phyloP scores from a whole-genome alignment of 2,113 vertebrate species.

The Neogale vison region DNA sequence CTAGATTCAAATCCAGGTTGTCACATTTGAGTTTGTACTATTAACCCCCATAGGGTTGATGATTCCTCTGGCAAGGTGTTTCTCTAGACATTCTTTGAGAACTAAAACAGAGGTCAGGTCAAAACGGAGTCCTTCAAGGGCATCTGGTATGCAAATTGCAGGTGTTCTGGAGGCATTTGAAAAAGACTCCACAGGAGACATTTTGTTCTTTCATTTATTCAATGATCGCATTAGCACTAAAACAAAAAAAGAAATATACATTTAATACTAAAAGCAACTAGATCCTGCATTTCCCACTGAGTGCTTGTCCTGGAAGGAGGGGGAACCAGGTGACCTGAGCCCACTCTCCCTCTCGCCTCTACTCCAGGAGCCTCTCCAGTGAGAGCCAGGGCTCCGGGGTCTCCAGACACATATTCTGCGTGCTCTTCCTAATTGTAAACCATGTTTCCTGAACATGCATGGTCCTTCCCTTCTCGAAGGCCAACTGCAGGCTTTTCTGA shows the following conservation, averaged over 20 bases:
- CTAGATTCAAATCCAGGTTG: background rate
- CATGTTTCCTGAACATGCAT: background rate
- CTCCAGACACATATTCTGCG: background rate
- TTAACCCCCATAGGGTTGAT: background rate
- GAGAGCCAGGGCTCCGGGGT: background rate
- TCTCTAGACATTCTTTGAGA: background rate
- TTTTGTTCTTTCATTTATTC: background rate
- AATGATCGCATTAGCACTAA: background rate
- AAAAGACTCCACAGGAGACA: background rate
- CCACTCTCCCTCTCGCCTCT: background rate
- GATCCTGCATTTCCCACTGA: background rate
- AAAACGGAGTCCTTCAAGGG: background rate
- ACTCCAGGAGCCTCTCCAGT: background rate
- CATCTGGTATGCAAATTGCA: background rate
- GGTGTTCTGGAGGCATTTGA: background rate
- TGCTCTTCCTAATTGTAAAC: background rate
- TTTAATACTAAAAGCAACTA: background rate
- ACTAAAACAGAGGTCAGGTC: background rate
- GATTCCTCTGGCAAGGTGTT: background rate
- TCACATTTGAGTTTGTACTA: background rate
- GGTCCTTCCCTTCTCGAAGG: background rate
- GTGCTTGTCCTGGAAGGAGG: background rate
- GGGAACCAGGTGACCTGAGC: background rate
- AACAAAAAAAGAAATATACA: background rate
- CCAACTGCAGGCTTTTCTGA: background rate